A percentile compares a stretch with the other conserved stretches of the same genome.
phyloP scores from a whole-genome alignment of 1,140 invertebrate species.

The Drosophila chauvacae region DNA sequence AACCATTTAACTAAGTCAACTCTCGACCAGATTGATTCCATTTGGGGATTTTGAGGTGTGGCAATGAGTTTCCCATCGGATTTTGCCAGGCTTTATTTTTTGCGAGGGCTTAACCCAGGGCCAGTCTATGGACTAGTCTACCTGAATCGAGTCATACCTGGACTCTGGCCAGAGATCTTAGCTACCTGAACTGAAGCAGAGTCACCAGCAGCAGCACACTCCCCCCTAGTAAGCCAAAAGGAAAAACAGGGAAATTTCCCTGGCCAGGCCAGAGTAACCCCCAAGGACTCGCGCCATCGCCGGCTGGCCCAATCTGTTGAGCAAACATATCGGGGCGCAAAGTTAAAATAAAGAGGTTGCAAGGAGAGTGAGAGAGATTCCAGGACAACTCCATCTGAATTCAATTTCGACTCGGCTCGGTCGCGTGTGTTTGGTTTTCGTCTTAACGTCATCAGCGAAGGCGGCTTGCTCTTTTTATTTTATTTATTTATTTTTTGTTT shows the following conservation, averaged over 20 bases:
- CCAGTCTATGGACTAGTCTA: background rate
- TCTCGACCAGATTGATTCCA: conserved; percentile 5
- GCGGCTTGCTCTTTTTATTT: conserved; percentile 49
- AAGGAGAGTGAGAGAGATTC: conserved; percentile 4
- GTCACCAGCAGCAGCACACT: background rate
- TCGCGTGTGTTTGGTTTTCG: conserved; percentile 76
- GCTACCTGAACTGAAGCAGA: conserved; percentile 2
- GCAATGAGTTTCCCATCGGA: conserved; percentile 2
- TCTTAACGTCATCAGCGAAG: conserved; percentile 51
- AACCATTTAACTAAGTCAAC: background rate
- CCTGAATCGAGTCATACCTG: background rate
- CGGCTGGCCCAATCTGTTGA: conserved; percentile 32
- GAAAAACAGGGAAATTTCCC: conserved; percentile 11
- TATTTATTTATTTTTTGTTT: background rate
- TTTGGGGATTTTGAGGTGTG: conserved; percentile 5
- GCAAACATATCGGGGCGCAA: conserved; percentile 41
- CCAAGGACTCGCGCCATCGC: conserved; percentile 10
- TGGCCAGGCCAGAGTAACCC: conserved; percentile 19
- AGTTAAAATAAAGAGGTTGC: conserved; percentile 25
- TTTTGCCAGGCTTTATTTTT: conserved; percentile 2
- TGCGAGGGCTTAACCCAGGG: background rate
- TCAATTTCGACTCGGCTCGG: conserved; percentile 57
- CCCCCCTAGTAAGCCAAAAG: background rate
- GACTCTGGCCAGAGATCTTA: background rate
- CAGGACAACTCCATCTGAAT: conserved; percentile 64